Conservation (phyloP, 2,113 vertebrate genomes). For the Oplegnathus fasciatus region DNA sequence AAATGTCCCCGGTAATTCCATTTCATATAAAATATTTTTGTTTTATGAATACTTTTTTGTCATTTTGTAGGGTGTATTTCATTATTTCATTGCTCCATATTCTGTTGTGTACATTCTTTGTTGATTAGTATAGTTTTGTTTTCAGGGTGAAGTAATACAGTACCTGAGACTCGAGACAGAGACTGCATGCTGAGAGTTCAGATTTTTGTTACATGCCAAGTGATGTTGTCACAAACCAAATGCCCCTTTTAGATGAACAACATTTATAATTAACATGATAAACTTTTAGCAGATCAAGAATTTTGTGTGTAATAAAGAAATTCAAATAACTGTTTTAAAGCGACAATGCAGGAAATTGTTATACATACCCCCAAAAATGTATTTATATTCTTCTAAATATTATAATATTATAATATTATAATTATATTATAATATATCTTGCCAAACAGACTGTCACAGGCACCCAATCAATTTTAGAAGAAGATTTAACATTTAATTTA, state of each 20-base stretch:
- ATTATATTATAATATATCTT: too few species aligned
- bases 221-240: not conserved
- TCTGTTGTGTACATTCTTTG: not conserved
- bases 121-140: not conserved
- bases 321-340: not conserved
- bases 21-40: not conserved
- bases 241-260: not conserved
- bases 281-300: rapidly evolving
- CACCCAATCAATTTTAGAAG: slow-evolving; percentile 17
- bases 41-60: too few species aligned
- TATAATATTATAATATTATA: too few species aligned
- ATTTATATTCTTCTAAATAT: not conserved
- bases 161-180: not conserved
- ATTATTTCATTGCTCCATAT: not conserved
- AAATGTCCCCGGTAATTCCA: not conserved
- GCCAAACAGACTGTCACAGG: not conserved
- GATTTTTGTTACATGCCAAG: not conserved
- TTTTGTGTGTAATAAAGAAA: not conserved
- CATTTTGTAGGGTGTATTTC: too few species aligned
- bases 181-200: not conserved
- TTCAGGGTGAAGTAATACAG: not conserved
- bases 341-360: not conserved
- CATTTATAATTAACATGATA: not conserved
- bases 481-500: slow-evolving; percentile 12
- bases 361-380: not conserved